Evolutionary conservation across 2,113 vertebrate species (phyloP).

Genomic region (Rhea americana): DNA sequence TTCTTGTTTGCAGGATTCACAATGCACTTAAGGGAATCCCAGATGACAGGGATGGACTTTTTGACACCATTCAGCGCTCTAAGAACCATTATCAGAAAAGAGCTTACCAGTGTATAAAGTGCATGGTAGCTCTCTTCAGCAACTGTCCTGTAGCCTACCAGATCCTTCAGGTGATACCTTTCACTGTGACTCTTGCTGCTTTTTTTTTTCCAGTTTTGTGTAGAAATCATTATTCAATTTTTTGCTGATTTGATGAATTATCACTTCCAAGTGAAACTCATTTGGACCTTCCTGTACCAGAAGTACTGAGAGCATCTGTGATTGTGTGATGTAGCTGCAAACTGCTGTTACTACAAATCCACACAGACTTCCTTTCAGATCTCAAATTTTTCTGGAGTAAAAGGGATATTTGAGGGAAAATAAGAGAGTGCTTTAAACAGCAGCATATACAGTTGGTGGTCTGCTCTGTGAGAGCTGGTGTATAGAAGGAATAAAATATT

Average conservation of each 20-base stretch:
- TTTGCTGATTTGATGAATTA: not conserved
- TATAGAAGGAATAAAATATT: not conserved
- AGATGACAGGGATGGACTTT: constrained; percentile 95
- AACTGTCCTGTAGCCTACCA: constrained; percentile 99
- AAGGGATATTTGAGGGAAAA: not conserved
- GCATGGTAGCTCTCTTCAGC: constrained; percentile 98
- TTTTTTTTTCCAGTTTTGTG: not conserved
- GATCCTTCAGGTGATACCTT: constrained; percentile 90
- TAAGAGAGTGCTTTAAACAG: not conserved
- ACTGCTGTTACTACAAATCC: not conserved
- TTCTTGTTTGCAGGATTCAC: constrained; percentile 87
- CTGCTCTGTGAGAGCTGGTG: not conserved
- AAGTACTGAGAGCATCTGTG: not conserved
- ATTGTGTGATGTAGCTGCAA: not conserved
- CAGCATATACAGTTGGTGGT: not conserved
- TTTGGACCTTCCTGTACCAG: not conserved
- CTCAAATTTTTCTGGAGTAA: not conserved
- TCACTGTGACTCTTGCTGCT: not conserved
- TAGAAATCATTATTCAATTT: not conserved
- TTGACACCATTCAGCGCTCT: constrained; percentile 99
- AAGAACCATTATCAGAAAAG: constrained; percentile 99
- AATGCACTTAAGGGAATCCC: constrained; percentile 98
- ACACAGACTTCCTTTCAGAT: not conserved
- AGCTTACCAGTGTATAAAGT: constrained; percentile 99
- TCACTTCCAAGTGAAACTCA: not conserved